phyloP scores from a whole-genome alignment of 2,888 invertebrate genomes.

The Gerris lacustris region DNA sequence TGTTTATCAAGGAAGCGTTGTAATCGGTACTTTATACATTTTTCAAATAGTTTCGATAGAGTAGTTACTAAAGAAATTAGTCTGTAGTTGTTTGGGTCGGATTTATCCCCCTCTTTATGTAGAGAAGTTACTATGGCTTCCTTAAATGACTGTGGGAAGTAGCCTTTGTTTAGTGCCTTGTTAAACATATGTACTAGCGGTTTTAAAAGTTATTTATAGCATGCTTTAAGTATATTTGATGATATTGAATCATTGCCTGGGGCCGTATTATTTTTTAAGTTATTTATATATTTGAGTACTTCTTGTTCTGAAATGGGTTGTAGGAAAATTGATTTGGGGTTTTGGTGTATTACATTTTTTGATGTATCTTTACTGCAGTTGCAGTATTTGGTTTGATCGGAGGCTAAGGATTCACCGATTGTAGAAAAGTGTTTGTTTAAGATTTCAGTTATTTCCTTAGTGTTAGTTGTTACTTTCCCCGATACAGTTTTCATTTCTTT shows the following conservation, averaged over 20 bases:
- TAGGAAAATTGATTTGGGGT: no score
- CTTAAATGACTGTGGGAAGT: neutral
- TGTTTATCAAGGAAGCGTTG: no score
- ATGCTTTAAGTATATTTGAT: neutral
- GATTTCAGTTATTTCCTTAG: neutral
- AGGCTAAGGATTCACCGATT: neutral
- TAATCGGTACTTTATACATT: no score
- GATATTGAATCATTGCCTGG: neutral
- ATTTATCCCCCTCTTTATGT: no score
- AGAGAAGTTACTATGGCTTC: neutral
- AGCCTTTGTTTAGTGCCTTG: neutral
- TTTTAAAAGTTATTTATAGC: neutral
- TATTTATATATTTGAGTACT: no score
- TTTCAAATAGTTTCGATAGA: no score
- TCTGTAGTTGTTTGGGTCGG: no score
- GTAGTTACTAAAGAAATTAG: no score
- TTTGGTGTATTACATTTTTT: no score
- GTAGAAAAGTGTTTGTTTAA: neutral
- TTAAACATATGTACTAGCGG: neutral
- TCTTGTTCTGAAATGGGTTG: no score
- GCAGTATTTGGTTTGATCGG: neutral
- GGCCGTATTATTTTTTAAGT: neutral
- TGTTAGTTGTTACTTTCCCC: neutral
- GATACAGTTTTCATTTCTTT: neutral
- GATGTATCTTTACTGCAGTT: neutral